Evolutionary conservation across 2,888 invertebrate genomes (phyloP).

Genomic region (Archips crataeganus): DNA sequence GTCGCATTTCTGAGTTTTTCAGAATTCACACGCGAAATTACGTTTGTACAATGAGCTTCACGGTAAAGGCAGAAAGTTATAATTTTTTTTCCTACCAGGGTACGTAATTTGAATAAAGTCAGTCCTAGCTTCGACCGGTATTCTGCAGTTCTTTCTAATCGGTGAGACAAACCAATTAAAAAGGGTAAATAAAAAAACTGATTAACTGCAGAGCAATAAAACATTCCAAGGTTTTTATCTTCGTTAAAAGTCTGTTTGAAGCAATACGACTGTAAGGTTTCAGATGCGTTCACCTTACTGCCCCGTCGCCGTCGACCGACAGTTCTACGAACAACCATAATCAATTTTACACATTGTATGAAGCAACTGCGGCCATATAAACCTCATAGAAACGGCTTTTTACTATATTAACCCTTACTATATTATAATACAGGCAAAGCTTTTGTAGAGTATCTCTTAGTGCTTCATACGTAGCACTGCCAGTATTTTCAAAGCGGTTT

Average conservation of each 20-base stretch:
- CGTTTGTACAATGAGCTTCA: no score
- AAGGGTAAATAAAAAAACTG: not conserved
- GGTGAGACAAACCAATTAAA: not conserved
- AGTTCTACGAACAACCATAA: no score
- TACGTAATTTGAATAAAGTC: not conserved
- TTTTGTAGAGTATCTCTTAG: not conserved
- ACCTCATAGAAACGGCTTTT: not conserved
- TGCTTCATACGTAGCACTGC: not conserved
- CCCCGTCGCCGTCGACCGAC: no score
- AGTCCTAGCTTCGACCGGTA: not conserved
- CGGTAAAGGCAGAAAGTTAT: no score
- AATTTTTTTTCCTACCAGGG: no score
- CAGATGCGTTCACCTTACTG: not conserved
- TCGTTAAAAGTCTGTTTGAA: not conserved
- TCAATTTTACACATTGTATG: not conserved
- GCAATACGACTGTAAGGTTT: not conserved
- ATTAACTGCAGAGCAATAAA: conserved; percentile 1
- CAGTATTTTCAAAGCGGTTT: no score
- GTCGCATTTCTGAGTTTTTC: no score
- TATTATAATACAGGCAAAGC: no score
- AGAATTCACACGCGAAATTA: no score
- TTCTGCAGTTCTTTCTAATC: not conserved
- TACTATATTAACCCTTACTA: no score
- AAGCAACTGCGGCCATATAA: not conserved
- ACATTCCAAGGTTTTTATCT: not conserved